A percentile compares a stretch with the other conserved stretches of the same genome.
These are phyloP conservation scores for Drosophila orosa DNA, from an alignment of 1,140 invertebrate species.

Conservation along the genomic window DNA sequence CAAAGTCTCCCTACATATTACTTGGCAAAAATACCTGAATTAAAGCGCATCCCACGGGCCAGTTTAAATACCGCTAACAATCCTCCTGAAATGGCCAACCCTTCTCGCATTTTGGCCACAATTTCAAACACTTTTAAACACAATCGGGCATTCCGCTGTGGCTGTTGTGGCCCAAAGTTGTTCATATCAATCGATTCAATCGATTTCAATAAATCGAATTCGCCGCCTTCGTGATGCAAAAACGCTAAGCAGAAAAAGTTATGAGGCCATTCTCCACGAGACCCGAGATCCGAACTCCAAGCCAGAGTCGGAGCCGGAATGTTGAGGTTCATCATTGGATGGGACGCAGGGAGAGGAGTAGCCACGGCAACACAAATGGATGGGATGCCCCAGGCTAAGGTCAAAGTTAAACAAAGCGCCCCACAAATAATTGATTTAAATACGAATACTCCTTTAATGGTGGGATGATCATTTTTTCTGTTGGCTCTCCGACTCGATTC, in stretches of 20 bases:
- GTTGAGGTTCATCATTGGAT: slow-evolving; percentile 64
- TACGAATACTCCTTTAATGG: slow-evolving; percentile 69
- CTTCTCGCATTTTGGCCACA: slow-evolving; percentile 10
- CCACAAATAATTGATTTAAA: slow-evolving; percentile 83
- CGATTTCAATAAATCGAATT: slow-evolving; percentile 57
- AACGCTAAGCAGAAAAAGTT: slow-evolving; percentile 50
- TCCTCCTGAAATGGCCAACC: background rate
- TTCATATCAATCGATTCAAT: slow-evolving; percentile 45
- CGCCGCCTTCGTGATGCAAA: slow-evolving; percentile 54
- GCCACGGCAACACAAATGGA: slow-evolving; percentile 63
- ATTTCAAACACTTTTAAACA: slow-evolving; percentile 12
- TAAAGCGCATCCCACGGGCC: background rate
- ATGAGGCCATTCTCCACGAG: slow-evolving; percentile 56
- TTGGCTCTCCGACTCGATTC: slow-evolving; percentile 19
- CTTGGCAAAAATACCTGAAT: background rate
- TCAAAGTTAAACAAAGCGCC: slow-evolving; percentile 79
- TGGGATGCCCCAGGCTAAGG: slow-evolving; percentile 74
- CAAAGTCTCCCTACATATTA: background rate
- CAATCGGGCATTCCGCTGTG: slow-evolving; percentile 17
- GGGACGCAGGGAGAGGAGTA: slow-evolving; percentile 10
- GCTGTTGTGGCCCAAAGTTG: background rate
- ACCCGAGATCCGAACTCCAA: slow-evolving; percentile 32
- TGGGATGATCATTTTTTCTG: slow-evolving; percentile 50
- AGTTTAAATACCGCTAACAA: background rate
- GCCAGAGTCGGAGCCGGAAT: slow-evolving; percentile 54